Conservation (phyloP, 2,888 invertebrate species). For the Trichacis sp. region DNA sequence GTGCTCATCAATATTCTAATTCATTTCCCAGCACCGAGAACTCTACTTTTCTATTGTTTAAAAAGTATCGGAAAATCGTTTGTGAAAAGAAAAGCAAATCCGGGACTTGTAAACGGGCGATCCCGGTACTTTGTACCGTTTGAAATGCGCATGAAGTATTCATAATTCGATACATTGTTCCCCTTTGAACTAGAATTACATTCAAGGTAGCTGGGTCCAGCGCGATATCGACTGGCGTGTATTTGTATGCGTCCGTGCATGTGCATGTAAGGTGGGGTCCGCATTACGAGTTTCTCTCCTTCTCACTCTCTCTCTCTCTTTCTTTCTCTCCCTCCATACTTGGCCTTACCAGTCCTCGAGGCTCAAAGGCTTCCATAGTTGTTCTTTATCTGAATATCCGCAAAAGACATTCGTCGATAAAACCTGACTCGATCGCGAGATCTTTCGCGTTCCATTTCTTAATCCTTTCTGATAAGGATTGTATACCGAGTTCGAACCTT, state of each 20-base stretch:
- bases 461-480: constrained; percentile 31
- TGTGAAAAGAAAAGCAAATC: too few relatives aligned
- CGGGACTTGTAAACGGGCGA: too few relatives aligned
- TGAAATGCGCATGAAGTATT: not conserved
- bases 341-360: constrained; percentile 29
- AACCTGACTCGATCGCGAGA: constrained; percentile 10
- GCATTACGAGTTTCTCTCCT: constrained; percentile 28
- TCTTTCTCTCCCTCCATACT: constrained; percentile 3
- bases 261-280: constrained; percentile 33
- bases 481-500: not conserved
- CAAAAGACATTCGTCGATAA: constrained; percentile 40
- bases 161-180: constrained; percentile 6
- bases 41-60: too few relatives aligned
- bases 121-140: not conserved
- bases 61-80: too few relatives aligned
- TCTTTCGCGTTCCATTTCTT: constrained; percentile 23
- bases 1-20: too few relatives aligned
- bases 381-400: constrained; percentile 36
- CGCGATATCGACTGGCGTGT: constrained; percentile 29
- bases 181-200: constrained; percentile 41
- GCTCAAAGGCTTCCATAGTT: constrained; percentile 25
- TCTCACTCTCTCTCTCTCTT: constrained; percentile 17
- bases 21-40: too few relatives aligned
- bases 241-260: constrained; percentile 14
- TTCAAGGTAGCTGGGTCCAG: constrained; percentile 47